Evolutionary conservation across 2,888 invertebrate genomes (phyloP).

Genomic region (Cerastis rubricosa): DNA sequence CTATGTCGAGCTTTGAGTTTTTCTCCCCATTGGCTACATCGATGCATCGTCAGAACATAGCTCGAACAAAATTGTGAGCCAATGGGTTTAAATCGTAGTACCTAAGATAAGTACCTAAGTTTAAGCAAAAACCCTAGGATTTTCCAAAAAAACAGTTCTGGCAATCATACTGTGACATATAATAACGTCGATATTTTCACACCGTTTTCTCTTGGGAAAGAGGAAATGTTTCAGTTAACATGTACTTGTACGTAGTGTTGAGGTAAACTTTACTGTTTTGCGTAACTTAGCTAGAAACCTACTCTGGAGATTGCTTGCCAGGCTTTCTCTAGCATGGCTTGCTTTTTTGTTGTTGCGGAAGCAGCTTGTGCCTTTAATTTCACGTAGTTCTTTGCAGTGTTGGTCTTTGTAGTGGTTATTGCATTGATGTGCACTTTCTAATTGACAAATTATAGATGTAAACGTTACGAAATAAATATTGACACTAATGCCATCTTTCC

Average conservation of each 20-base stretch:
- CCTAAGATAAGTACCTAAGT: neutral
- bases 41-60: neutral
- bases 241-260: conserved; percentile 5
- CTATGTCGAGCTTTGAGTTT: no score
- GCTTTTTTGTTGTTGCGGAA: conserved; percentile 6
- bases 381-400: neutral
- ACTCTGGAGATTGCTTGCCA: conserved; percentile 23
- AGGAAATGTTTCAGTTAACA: conserved; percentile 28
- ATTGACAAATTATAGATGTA: neutral
- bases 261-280: conserved; percentile 35
- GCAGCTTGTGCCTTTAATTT: conserved; percentile 11
- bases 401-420: no score
- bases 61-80: neutral
- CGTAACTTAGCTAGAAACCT: conserved; percentile 17
- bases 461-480: neutral
- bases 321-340: conserved; percentile 7
- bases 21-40: neutral
- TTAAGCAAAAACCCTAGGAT: neutral
- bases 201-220: conserved; percentile 18
- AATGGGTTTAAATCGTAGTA: neutral
- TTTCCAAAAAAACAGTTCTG: neutral
- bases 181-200: conserved; percentile 30
- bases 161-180: neutral
- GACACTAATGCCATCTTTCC: neutral
- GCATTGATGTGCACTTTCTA: neutral